These are phyloP conservation scores for Melanotaenia maccullochi DNA, from an alignment of 2,797 vertebrate species.

Conservation along the genomic window DNA sequence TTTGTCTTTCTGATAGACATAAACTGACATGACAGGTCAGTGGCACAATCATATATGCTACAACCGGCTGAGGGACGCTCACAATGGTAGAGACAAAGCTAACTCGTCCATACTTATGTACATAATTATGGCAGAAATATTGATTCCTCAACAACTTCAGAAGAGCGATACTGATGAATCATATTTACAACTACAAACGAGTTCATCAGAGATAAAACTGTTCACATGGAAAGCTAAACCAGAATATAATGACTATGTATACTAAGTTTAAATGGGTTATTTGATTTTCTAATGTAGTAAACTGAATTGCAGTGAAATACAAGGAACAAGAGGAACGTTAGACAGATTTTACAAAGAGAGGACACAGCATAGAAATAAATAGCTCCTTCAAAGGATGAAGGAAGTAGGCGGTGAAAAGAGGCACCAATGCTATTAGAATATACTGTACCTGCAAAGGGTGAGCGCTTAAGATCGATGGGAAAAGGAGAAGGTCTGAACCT, in stretches of 20 bases:
- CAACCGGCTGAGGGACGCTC: too few relatives aligned
- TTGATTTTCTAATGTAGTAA: too few relatives aligned
- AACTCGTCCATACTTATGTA: neutral
- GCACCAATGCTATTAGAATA: neutral
- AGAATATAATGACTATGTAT: too few relatives aligned
- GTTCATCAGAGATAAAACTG: too few relatives aligned
- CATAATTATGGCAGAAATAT: too few relatives aligned
- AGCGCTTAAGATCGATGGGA: constrained; percentile 5
- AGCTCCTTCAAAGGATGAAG: constrained; percentile 1
- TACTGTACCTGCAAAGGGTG: neutral
- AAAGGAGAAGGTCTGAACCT: constrained; percentile 17
- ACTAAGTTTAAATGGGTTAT: too few relatives aligned
- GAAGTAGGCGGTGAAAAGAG: neutral
- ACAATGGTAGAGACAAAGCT: too few relatives aligned
- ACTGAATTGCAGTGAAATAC: too few relatives aligned
- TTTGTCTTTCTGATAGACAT: constrained; percentile 15
- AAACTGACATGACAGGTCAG: neutral
- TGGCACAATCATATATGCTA: neutral
- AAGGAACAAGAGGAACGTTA: neutral
- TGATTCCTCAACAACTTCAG: too few relatives aligned
- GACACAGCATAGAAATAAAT: neutral
- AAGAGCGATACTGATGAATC: too few relatives aligned
- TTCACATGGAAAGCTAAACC: too few relatives aligned
- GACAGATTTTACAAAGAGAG: neutral
- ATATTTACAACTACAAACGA: too few relatives aligned